Base-by-base conservation (phyloP, 1,140 invertebrate genomes). In the Lepidurus apus region DNA sequence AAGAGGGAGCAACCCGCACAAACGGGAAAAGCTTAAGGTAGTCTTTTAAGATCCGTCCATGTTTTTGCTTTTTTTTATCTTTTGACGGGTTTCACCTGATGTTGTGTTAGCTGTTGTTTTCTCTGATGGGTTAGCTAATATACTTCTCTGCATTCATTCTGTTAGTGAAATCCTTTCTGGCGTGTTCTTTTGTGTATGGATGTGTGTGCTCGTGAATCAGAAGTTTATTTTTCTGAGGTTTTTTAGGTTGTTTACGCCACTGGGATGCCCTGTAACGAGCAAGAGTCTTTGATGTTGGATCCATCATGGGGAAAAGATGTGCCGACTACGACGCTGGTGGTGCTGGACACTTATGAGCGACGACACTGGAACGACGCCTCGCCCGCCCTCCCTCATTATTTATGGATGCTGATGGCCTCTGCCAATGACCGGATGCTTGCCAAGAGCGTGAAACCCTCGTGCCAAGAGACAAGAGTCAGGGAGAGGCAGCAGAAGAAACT, bases 381-480 rank as follows among this genome's bases (percentile, higher is more conserved):
- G 53, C 17, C 53, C 53, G 53, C 53, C 53, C 53, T 65, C 21
- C 53, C 53, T 65, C 53, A 65, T 65, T 65, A 65, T 65, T 65
- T 65, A 65, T 65, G 53, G 53, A 65, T 65, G 53, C 53, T 65
- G 53, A 65, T 65, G 53, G 53, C 53, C 17, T 65, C 53, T 65
- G 53, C 53, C 53, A 65, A 65, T 65, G 53, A 65, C 53, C 53
- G 53, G 53, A 65, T n/a, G 53, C 53, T 65, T 65, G 53, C 53
- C 53, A 65, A 65, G 53, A 65, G 53, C 53, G 53, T 65, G 53
- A 65, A 65, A 65, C 53, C 53, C 53, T 65, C 53, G 53, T 65
- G 53, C 53, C 53, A 65, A 65, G 53, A 65, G 53, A 65, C 53
- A 65, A 65, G 53, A 65, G 53, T 21, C 53, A 65, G 53, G 53